Evolutionary conservation across 1,140 invertebrate species (phyloP).

Genomic region (Hyphantria cunea): DNA sequence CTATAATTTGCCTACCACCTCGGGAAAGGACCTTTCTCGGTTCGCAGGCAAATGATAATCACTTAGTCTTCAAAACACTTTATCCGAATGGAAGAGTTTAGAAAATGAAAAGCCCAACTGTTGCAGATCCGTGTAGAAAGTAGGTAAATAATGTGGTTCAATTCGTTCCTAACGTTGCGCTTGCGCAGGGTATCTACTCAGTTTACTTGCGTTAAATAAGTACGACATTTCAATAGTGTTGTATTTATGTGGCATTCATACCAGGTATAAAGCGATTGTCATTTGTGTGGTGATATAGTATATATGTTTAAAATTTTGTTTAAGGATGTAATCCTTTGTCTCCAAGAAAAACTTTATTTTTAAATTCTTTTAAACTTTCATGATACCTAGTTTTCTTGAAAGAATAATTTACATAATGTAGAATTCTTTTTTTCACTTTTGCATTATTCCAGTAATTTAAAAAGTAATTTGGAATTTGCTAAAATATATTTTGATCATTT

Average conservation of each 20-base stretch:
- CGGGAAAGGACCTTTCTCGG: too few species aligned
- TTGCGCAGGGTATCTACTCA: neutral
- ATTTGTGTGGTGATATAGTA: neutral
- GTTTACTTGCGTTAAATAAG: conserved; percentile 2
- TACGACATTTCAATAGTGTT: neutral
- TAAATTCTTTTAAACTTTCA: too few species aligned
- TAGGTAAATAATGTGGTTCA: conserved; percentile 33
- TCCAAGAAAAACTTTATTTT: too few species aligned
- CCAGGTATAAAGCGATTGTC: neutral
- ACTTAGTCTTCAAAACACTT: neutral
- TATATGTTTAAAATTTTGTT: neutral
- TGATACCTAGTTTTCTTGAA: too few species aligned
- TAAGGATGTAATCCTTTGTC: too few species aligned
- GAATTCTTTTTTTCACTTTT: too few species aligned
- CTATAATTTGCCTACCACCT: too few species aligned
- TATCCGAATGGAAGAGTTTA: conserved; percentile 2
- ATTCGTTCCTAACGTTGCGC: neutral
- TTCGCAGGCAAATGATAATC: too few species aligned
- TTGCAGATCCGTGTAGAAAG: conserved; percentile 30
- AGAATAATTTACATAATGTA: too few species aligned
- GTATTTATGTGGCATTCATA: neutral
- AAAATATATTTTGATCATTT: too few species aligned
- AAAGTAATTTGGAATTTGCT: too few species aligned
- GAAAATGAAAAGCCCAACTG: conserved; percentile 20
- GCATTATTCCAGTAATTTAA: too few species aligned